Base-by-base conservation (phyloP, 2,113 vertebrate species). In the Australoheros scitulus region DNA sequence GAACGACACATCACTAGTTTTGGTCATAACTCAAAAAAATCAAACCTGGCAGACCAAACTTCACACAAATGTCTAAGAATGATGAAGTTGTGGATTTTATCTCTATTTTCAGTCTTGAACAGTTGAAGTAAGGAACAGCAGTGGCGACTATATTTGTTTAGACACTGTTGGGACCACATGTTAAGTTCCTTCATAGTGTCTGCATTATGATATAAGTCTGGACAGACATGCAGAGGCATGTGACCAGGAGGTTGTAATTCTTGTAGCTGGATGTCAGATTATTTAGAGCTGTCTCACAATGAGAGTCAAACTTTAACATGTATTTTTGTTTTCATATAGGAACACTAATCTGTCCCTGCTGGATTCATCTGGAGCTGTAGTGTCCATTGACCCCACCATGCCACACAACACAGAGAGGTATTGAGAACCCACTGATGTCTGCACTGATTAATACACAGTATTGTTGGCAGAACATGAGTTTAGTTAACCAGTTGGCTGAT, bases 301-400 rank as follows among this genome's bases (percentile, higher is more conserved):
- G 2, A 5, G 4, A n/a, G 11, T 55, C 20, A 74, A 74, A 61
- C 20, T 0, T 36, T 7, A 26, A 15, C 5, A 14, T 36, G 24
- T 79, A 11, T 82, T 4, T 86, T 9, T 88, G 61, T 83, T 47
- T 83, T 34, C 11, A 17, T 77, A 11, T 77, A 98, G 97, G 93
- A 97, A 96, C 92, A 97, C 97, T 0, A 96, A 94, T 26, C 95
- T 98, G 91, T 97, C 97, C 15, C 95, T 98, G 43, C 81, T 98
- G 93, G 97, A 97, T 7, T 91, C 94, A 0, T 95, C 96, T 9
- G 97, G 97, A 3, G 96, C 97, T 56, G 97, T 98, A 96, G 96
- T 98, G 58, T 98, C 97, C 89, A 97, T 98, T 0, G 97, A 98
- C 79, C 97, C 97, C 29, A 98, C 97, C 7, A 98, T 98, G 97